Evolutionary conservation across 2,797 vertebrate species (phyloP).

Genomic region (Eospalax fontanierii): DNA sequence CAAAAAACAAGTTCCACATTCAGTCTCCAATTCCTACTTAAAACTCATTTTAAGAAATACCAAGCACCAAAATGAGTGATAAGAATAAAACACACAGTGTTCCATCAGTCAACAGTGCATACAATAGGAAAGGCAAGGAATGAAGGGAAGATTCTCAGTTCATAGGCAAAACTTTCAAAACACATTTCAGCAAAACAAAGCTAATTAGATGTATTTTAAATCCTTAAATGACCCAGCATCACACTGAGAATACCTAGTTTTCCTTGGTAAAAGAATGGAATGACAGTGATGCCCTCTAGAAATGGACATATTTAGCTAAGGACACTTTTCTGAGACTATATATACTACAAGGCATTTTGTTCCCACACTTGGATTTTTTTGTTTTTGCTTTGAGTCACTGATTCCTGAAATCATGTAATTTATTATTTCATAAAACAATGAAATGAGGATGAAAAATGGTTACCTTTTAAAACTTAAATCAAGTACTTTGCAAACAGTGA

Average conservation of each 20-base stretch:
- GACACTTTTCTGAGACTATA: neutral
- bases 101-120: neutral
- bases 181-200: conserved; percentile 19
- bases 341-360: conserved; percentile 6
- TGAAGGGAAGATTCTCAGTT: neutral
- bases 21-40: conserved; percentile 13
- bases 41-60: conserved; percentile 60
- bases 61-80: neutral
- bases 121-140: conserved; percentile 11
- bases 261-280: neutral
- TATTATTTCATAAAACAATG: conserved; percentile 31
- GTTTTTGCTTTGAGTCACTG: neutral
- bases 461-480: conserved; percentile 39
- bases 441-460: conserved; percentile 59
- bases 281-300: neutral
- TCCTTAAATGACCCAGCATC: neutral
- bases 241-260: neutral
- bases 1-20: conserved; percentile 56
- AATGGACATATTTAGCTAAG: neutral
- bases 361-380: neutral
- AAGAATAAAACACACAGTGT: conserved; percentile 4
- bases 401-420: conserved; percentile 38
- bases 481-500: conserved; percentile 56
- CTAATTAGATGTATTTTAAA: conserved; percentile 3
- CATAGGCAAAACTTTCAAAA: conserved; percentile 2